A percentile compares a stretch with the other conserved stretches of the same genome.
Conservation (phyloP, 1,140 invertebrate species). For the Nephila pilipes region DNA sequence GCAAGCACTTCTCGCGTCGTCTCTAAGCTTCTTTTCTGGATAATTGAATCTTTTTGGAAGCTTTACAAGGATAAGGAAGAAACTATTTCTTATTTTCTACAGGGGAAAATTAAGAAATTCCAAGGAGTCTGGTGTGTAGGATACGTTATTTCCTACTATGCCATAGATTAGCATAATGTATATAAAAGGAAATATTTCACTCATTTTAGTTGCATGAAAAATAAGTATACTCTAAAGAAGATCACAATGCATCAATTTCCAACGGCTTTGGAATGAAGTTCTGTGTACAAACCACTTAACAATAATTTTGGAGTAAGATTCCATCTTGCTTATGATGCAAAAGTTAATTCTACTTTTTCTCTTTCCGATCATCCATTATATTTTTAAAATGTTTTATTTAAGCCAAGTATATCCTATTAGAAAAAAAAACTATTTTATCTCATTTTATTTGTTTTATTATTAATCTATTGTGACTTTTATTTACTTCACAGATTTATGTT, state of each 20-base stretch:
- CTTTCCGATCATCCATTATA: too few species aligned
- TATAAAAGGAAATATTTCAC: background rate
- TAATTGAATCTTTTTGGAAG: background rate
- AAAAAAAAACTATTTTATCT: too few species aligned
- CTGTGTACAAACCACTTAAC: too few species aligned
- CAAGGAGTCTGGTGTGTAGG: background rate
- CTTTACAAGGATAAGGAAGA: background rate
- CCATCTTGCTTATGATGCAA: too few species aligned
- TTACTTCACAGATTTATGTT: too few species aligned
- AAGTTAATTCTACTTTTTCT: too few species aligned
- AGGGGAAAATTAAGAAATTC: background rate
- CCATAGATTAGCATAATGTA: background rate
- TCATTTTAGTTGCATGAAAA: background rate
- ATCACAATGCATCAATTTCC: background rate
- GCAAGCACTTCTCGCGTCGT: background rate
- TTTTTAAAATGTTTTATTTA: too few species aligned
- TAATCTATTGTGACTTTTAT: too few species aligned
- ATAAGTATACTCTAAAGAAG: background rate
- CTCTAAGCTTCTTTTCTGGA: conserved; percentile 14
- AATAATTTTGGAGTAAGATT: too few species aligned
- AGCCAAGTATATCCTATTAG: too few species aligned
- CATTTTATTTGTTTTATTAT: too few species aligned
- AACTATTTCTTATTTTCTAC: background rate
- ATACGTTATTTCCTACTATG: background rate
- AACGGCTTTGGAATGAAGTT: background rate